phyloP scores from a whole-genome alignment of 2,113 vertebrate species.

The Rhabdornis inornatus region DNA sequence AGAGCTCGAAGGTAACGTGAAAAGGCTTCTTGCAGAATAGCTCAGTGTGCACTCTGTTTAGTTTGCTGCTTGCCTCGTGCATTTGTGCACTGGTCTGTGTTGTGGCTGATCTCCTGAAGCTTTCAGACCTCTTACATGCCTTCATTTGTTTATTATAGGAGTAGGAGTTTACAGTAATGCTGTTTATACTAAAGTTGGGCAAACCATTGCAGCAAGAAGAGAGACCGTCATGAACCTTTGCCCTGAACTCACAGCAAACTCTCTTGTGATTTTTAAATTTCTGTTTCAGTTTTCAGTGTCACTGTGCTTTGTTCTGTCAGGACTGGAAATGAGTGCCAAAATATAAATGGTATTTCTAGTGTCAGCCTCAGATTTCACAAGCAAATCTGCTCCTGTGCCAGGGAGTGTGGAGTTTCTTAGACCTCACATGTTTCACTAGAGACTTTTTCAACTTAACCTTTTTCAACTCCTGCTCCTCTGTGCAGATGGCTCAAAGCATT shows the following conservation, averaged over 20 bases:
- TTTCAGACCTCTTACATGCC: neutral
- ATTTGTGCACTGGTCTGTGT: neutral
- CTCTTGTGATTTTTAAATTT: neutral
- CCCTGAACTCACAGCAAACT: constrained; percentile 9
- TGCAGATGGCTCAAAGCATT: neutral
- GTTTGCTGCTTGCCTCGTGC: neutral
- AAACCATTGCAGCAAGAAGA: neutral
- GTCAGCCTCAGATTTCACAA: constrained; percentile 1
- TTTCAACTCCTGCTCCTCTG: neutral
- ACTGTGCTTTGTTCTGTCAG: neutral
- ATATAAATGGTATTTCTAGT: constrained; percentile 1
- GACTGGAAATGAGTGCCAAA: constrained; percentile 23
- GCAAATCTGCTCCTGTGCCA: neutral
- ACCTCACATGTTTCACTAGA: neutral
- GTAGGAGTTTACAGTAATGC: constrained; percentile 6
- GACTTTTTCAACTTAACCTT: neutral
- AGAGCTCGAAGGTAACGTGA: neutral
- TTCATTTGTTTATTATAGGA: constrained; percentile 23
- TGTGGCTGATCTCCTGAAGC: neutral
- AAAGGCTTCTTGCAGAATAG: neutral
- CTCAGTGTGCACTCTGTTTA: neutral
- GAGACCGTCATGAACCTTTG: constrained; percentile 10
- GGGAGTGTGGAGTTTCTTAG: neutral
- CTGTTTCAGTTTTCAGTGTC: constrained; percentile 28
- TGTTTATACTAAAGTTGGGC: constrained; percentile 44